phyloP scores from a whole-genome alignment of 2,888 invertebrate species.

The Neuroscelio doddi region DNA sequence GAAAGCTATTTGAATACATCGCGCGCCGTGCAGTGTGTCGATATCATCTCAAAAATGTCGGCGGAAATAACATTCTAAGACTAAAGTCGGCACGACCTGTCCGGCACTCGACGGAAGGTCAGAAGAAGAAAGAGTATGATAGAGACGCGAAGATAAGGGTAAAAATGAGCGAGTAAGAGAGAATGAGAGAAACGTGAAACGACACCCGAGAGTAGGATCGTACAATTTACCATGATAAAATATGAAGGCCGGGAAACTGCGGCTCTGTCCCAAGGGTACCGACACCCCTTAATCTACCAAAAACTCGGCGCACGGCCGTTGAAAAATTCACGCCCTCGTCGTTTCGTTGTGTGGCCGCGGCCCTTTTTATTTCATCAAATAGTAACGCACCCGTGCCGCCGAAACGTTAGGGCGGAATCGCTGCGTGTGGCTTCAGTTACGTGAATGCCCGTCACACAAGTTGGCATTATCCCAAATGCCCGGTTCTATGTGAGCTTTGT shows the following conservation, averaged over 20 bases:
- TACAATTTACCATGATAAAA: constrained; percentile 68
- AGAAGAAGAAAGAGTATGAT: constrained; percentile 11
- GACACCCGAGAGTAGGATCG: constrained; percentile 48
- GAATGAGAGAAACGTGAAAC: constrained; percentile 27
- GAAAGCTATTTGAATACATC: constrained; percentile 20
- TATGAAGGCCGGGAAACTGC: constrained; percentile 65
- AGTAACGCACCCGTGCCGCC: constrained; percentile 53
- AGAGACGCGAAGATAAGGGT: constrained; percentile 9
- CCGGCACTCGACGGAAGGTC: constrained; percentile 7
- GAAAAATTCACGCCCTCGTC: constrained; percentile 63
- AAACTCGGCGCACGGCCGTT: constrained; percentile 52
- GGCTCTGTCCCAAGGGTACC: constrained; percentile 61
- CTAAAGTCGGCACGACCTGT: constrained; percentile 17
- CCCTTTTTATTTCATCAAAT: constrained; percentile 69
- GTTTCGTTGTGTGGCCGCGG: constrained; percentile 53
- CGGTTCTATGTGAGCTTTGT: constrained; percentile 9
- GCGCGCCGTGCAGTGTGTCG: constrained; percentile 7
- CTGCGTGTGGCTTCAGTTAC: constrained; percentile 18
- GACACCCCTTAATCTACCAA: constrained; percentile 65
- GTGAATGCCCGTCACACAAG: constrained; percentile 15
- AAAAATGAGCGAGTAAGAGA: constrained; percentile 4
- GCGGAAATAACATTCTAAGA: constrained; percentile 17
- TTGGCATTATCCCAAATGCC: constrained; percentile 23
- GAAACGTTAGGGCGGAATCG: constrained; percentile 16
- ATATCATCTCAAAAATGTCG: constrained; percentile 21